A percentile compares a stretch with the other conserved stretches of the same genome.
Conservation (phyloP, 1,140 invertebrate genomes). For the Megalopta genalis region DNA sequence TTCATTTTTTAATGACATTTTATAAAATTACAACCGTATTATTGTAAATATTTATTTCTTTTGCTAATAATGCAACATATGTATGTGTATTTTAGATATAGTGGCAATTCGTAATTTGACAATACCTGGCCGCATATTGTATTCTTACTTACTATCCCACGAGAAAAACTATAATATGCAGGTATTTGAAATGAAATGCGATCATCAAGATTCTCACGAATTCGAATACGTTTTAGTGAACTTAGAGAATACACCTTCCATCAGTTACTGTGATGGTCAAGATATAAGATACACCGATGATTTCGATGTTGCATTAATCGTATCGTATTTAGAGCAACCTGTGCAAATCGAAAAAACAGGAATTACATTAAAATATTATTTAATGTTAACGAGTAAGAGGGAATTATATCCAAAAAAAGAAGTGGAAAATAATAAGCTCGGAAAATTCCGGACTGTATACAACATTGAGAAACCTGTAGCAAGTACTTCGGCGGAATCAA, state of each 20-base stretch:
- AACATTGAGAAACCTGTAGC: conserved; percentile 72
- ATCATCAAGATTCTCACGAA: conserved; percentile 73
- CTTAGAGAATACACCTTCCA: conserved; percentile 80
- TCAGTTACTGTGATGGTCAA: conserved; percentile 83
- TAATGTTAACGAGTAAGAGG: conserved; percentile 86
- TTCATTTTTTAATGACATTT: background rate
- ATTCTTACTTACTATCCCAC: conserved; percentile 87
- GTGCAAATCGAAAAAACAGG: conserved; percentile 74
- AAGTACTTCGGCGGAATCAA: conserved; percentile 63
- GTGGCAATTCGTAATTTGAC: conserved; percentile 83
- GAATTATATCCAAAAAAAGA: conserved; percentile 87
- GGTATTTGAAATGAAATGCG: conserved; percentile 84
- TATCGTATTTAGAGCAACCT: conserved; percentile 81
- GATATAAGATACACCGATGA: conserved; percentile 84
- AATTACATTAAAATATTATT: conserved; percentile 87
- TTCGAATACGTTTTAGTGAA: conserved; percentile 85
- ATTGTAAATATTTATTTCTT: background rate
- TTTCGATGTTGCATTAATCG: conserved; percentile 86
- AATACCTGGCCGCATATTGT: conserved; percentile 85
- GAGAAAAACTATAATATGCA: conserved; percentile 87
- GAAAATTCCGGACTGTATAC: conserved; percentile 84
- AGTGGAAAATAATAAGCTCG: conserved; percentile 83
- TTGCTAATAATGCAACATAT: background rate
- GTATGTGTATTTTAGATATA: conserved; percentile 78
- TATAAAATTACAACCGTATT: background rate